A percentile compares a stretch with the other conserved stretches of the same genome.
phyloP scores from a whole-genome alignment of 2,888 invertebrate genomes.

The Xylota segnis region DNA sequence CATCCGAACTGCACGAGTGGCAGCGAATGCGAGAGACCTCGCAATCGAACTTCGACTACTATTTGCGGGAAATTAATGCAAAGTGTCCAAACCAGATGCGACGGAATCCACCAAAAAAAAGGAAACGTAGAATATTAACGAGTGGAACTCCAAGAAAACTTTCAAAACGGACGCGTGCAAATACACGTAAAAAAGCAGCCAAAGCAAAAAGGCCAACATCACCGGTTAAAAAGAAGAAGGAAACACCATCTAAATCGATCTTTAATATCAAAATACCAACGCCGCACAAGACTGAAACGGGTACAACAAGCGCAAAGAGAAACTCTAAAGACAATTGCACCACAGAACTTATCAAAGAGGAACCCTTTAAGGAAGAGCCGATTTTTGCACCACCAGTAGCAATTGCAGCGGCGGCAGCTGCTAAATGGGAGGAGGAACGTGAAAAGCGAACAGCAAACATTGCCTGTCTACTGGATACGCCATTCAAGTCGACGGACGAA shows the following conservation, averaged over 20 bases:
- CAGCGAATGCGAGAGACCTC: conserved; percentile 79
- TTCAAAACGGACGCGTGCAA: conserved; percentile 21
- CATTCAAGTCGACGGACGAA: conserved; percentile 85
- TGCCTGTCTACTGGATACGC: conserved; percentile 85
- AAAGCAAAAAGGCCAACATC: conserved; percentile 36
- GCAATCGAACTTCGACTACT: conserved; percentile 81
- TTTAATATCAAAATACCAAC: conserved; percentile 80
- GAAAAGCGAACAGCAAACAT: conserved; percentile 80
- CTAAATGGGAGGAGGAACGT: conserved; percentile 49
- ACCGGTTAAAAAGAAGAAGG: conserved; percentile 33
- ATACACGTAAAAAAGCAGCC: conserved; percentile 28
- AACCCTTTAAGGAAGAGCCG: not conserved
- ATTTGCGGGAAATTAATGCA: conserved; percentile 81
- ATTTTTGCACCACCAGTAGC: conserved; percentile 18
- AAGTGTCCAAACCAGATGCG: conserved; percentile 48
- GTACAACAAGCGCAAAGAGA: conserved; percentile 31
- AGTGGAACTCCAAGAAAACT: not conserved
- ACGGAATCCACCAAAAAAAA: conserved; percentile 64
- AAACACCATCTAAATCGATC: conserved; percentile 47
- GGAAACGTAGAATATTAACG: conserved; percentile 66
- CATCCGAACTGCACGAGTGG: conserved; percentile 79
- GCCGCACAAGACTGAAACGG: conserved; percentile 77
- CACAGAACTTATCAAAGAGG: not conserved
- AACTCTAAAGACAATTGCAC: conserved; percentile 32
- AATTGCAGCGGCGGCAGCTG: conserved; percentile 15